Base-by-base conservation (phyloP, 2,113 vertebrate species). In the Psettodes erumei region DNA sequence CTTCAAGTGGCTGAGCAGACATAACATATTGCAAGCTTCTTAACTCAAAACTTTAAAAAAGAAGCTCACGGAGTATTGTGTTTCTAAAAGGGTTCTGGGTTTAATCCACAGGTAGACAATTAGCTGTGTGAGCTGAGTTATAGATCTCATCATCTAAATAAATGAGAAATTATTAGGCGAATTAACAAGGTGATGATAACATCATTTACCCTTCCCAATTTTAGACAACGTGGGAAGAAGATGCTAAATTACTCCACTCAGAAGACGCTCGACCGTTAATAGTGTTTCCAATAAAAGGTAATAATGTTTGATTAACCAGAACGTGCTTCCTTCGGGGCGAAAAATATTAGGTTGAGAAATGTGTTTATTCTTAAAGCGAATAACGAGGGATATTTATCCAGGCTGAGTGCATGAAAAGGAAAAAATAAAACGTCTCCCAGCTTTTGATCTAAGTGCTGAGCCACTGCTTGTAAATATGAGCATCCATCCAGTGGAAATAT, bases 131-230 rank as follows among this genome's bases (percentile, higher is more conserved):
- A 74, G 73, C 69, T 69, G 77, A 86, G 77, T 69, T 81, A 83
- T 81, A 69, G 71, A 79, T 86, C 84, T 86, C 63, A 80, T 88
- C 81, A 79, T 86, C 63, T 85, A 87, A 89, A 88, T 90, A 85
- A 89, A 90, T 82, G 77, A 86, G 82, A 45, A 90, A 90, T 86
- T 88, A 92, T 93, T 90, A 84, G 78, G 61, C 76, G 80, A 89
- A 92, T 92, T 89, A 89, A 90, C 82, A 71, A 80, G 84, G 79
- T 55, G 62, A 80, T 77, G 83, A 86, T 88, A 86, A 91, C 78
- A 75, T 87, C 16, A 80, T 90, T 91, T 82, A 77, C 43, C 35
- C 58, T 2, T 82, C 78, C 80, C 82, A 87, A 77, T 83, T 84
- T 89, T 77, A 78, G 74, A 84, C 84, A 77, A 71, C 43, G 87